Conservation (phyloP, 2,113 vertebrate species). For the Ursus arctos region DNA sequence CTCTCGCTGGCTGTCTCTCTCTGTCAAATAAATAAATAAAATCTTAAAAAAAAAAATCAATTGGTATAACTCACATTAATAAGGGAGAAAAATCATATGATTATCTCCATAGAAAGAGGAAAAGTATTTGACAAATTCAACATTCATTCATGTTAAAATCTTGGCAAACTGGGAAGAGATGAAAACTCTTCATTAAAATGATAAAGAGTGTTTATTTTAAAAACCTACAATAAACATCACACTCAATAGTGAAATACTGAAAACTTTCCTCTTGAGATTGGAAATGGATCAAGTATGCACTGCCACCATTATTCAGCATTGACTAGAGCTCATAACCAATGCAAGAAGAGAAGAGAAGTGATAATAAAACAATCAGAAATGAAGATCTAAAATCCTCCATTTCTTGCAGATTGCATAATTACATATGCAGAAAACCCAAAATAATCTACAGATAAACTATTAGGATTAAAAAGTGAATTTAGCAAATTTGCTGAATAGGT, state of each 20-base stretch:
- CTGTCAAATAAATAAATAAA: too few species aligned
- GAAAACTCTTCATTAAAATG: background rate
- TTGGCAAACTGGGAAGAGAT: background rate
- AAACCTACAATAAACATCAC: background rate
- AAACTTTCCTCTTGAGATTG: background rate
- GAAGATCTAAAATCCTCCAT: background rate
- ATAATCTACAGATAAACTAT: background rate
- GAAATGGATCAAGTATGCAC: background rate
- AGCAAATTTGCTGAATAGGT: background rate
- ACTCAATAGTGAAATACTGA: background rate
- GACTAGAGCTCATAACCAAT: background rate
- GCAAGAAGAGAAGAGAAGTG: background rate
- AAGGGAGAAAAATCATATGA: background rate
- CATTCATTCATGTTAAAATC: slow-evolving; percentile 10
- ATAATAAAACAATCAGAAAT: background rate
- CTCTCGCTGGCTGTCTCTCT: too few species aligned
- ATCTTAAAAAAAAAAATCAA: background rate
- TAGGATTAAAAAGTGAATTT: slow-evolving; percentile 22
- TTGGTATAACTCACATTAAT: background rate
- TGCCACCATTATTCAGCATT: background rate
- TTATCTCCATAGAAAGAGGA: background rate
- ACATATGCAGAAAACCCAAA: background rate
- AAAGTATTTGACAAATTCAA: background rate
- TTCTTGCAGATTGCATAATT: background rate
- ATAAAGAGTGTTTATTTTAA: background rate